Evolutionary conservation across 2,113 vertebrate genomes (phyloP).

Genomic region (Sula dactylatra): DNA sequence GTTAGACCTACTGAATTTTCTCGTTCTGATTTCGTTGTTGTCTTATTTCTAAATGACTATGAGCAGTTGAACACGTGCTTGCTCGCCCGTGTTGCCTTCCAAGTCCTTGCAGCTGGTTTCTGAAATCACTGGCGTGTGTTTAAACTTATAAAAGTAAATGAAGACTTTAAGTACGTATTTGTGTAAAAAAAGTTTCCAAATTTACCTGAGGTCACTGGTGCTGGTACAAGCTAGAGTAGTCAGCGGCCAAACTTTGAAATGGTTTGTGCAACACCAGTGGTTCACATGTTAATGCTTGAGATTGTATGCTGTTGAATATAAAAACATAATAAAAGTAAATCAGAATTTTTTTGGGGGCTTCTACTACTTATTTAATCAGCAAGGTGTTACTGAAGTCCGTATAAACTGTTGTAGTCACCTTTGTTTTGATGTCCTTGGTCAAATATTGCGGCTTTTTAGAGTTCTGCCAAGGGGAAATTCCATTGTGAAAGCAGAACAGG

Average conservation of each 20-base stretch:
- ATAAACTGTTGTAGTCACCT: background rate
- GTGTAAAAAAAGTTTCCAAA: conserved; percentile 10
- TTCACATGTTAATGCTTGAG: background rate
- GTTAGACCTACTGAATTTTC: background rate
- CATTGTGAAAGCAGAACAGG: background rate
- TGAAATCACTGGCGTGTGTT: conserved; percentile 25
- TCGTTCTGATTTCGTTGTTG: background rate
- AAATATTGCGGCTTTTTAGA: background rate
- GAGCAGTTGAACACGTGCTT: background rate
- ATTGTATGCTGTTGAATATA: background rate
- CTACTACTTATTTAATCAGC: background rate
- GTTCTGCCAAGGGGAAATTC: background rate
- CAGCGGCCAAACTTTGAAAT: background rate
- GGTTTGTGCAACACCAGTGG: background rate
- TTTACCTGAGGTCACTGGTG: background rate
- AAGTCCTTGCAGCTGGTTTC: conserved; percentile 15
- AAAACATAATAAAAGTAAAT: background rate
- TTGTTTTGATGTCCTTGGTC: background rate
- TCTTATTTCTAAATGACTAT: background rate
- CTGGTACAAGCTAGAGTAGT: background rate
- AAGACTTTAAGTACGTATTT: conserved; percentile 31
- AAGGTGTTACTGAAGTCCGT: background rate
- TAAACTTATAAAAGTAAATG: conserved; percentile 42
- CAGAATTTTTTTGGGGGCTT: fast-evolving
- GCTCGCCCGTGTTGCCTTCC: background rate